Percentiles rank a stretch among this genome's conserved stretches.
Conservation (phyloP, 53 echinoderm and acorn worm species). For the Henricia sp. region DNA sequence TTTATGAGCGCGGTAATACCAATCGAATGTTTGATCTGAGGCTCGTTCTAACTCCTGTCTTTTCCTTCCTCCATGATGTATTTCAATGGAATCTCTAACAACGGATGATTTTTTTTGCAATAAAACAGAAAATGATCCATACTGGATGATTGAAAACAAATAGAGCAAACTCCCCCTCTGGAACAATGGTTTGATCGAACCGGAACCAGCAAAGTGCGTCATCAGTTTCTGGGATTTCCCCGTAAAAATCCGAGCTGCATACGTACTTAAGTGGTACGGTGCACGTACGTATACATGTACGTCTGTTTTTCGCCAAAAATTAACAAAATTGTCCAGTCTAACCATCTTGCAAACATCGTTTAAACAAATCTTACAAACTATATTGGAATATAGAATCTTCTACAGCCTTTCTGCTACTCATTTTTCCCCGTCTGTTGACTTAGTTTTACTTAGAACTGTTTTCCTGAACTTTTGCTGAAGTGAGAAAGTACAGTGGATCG, state of each 20-base stretch:
- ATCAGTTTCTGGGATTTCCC: conserved; percentile 44
- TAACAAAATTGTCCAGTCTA: neutral
- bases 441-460: no score
- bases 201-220: conserved; percentile 32
- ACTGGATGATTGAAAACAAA: no score
- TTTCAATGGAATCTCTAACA: no score
- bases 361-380: neutral
- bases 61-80: no score
- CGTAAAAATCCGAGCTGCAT: conserved; percentile 1
- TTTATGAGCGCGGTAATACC: no score
- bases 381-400: neutral
- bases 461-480: neutral
- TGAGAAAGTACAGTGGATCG: neutral
- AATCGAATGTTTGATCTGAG: no score
- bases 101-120: no score
- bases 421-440: no score
- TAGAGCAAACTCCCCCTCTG: neutral
- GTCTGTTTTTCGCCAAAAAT: neutral
- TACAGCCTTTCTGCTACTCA: neutral
- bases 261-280: no score
- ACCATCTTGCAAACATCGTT: neutral
- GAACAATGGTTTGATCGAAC: conserved; percentile 26
- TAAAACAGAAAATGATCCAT: no score
- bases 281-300: neutral
- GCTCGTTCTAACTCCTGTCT: no score